A percentile compares a stretch with the other conserved stretches of the same genome.
phyloP scores from a whole-genome alignment of 35 echinoderm and acorn worm species.

The Ophioderma brevispina region DNA sequence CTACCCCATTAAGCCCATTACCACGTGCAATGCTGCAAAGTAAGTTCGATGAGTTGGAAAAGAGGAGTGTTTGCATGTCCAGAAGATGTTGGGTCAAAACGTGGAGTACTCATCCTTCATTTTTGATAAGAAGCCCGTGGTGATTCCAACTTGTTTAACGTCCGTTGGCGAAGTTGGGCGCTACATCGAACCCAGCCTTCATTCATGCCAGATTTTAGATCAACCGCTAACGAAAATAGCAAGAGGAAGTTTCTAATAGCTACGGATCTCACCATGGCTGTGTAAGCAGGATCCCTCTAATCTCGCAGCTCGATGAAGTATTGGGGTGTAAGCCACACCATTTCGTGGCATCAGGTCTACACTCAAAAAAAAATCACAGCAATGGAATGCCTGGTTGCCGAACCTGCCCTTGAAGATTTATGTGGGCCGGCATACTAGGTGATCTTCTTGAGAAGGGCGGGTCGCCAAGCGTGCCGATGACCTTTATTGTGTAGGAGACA shows the following conservation, averaged over 20 bases:
- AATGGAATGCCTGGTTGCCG: slow-evolving; percentile 61
- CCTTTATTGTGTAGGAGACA: slow-evolving; percentile 52
- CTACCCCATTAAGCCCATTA: slow-evolving; percentile 8
- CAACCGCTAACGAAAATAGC: slow-evolving; percentile 1
- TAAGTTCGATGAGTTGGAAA: no score
- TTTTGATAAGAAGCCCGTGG: slow-evolving; percentile 55
- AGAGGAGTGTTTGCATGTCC: slow-evolving; percentile 56
- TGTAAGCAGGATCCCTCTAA: slow-evolving; percentile 61
- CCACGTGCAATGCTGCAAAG: slow-evolving; percentile 29
- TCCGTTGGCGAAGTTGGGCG: slow-evolving; percentile 46
- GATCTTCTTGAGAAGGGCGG: slow-evolving; percentile 34
- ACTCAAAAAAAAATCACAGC: slow-evolving; percentile 41
- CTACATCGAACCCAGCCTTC: slow-evolving; percentile 42
- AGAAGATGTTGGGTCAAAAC: slow-evolving; percentile 29
- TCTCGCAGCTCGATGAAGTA: slow-evolving; percentile 60
- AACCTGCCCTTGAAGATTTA: slow-evolving; percentile 31
- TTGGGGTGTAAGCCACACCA: slow-evolving; percentile 49
- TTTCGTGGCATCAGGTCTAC: slow-evolving; percentile 46
- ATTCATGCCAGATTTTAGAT: slow-evolving; percentile 50
- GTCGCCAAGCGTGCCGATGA: slow-evolving; percentile 58
- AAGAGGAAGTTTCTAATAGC: slow-evolving; percentile 48
- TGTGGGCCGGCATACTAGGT: slow-evolving; percentile 49
- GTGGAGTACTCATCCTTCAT: slow-evolving; percentile 56
- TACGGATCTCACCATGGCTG: slow-evolving; percentile 61
- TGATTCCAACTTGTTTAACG: slow-evolving; percentile 52